These are phyloP conservation scores for Catocala nupta DNA, from an alignment of 2,888 invertebrate genomes.

Conservation along the genomic window DNA sequence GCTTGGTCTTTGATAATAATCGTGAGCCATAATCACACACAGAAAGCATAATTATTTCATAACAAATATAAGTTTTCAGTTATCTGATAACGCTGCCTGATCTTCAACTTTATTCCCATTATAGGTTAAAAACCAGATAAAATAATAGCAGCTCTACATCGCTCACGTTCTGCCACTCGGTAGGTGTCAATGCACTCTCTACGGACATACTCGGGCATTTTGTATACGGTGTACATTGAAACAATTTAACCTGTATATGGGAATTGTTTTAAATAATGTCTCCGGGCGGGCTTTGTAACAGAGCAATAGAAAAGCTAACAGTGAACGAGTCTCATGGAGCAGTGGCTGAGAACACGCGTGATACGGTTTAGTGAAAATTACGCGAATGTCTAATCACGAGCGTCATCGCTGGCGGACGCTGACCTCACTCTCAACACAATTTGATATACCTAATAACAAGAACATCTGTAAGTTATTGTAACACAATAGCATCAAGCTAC, in stretches of 20 bases:
- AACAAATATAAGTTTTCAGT: slow-evolving; percentile 26
- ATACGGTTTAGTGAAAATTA: slow-evolving; percentile 48
- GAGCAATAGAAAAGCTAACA: no score
- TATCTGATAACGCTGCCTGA: slow-evolving; percentile 46
- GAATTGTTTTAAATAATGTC: slow-evolving; percentile 22
- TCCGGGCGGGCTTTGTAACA: no score
- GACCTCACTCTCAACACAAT: slow-evolving; percentile 54
- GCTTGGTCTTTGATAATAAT: background rate
- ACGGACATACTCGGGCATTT: slow-evolving; percentile 55
- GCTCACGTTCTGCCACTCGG: slow-evolving; percentile 47
- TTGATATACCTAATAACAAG: slow-evolving; percentile 13
- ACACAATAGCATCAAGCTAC: background rate
- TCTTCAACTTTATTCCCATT: slow-evolving; percentile 49
- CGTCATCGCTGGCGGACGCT: slow-evolving; percentile 41
- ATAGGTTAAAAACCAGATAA: slow-evolving; percentile 63
- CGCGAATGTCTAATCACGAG: slow-evolving; percentile 56
- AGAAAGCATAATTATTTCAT: background rate
- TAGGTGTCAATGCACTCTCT: slow-evolving; percentile 64
- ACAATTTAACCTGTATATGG: slow-evolving; percentile 46
- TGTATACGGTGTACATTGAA: slow-evolving; percentile 47
- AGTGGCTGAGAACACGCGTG: no score
- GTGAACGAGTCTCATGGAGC: no score
- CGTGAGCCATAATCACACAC: background rate
- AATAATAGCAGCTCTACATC: slow-evolving; percentile 54
- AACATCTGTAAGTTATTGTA: slow-evolving; percentile 3